These are phyloP conservation scores for Acrocyrtus sp. DNA, from an alignment of 2,888 invertebrate genomes.

Conservation along the genomic window DNA sequence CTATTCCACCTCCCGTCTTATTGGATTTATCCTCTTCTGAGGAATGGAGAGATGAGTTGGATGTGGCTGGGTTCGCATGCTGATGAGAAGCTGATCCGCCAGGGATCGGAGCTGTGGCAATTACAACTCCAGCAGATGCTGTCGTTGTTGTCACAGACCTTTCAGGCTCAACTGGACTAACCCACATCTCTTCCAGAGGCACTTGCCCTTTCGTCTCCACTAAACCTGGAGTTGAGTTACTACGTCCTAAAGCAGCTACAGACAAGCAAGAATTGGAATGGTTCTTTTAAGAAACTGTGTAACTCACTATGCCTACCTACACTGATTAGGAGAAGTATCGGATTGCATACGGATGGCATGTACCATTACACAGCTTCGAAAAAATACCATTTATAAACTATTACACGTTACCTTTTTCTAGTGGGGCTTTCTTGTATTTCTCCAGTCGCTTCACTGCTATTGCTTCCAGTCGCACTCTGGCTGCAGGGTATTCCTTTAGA, in stretches of 20 bases:
- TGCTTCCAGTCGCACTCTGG: constrained; percentile 92
- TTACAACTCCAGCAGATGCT: background rate
- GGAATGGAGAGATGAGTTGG: constrained; percentile 66
- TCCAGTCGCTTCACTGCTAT: constrained; percentile 97
- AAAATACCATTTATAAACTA: too few species aligned
- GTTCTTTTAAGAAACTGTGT: background rate
- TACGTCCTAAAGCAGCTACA: constrained; percentile 92
- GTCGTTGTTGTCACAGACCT: constrained; percentile 28
- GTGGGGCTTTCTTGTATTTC: constrained; percentile 94
- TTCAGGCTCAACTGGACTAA: constrained; percentile 71
- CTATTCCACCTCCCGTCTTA: constrained; percentile 47
- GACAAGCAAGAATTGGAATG: constrained; percentile 53
- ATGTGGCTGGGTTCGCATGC: constrained; percentile 66
- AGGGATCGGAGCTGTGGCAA: constrained; percentile 47
- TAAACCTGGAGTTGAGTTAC: constrained; percentile 95
- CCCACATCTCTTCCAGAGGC: constrained; percentile 87
- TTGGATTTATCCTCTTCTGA: constrained; percentile 63
- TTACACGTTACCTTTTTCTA: constrained; percentile 82
- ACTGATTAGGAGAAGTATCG: too few species aligned
- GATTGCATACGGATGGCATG: too few species aligned
- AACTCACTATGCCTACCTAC: background rate
- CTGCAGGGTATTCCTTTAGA: constrained; percentile 93
- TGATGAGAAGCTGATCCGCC: constrained; percentile 47
- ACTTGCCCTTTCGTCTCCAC: constrained; percentile 92
- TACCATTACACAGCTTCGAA: too few species aligned